Conservation (phyloP, 2,113 vertebrate genomes). For the Phylloscopus trochiloides region DNA sequence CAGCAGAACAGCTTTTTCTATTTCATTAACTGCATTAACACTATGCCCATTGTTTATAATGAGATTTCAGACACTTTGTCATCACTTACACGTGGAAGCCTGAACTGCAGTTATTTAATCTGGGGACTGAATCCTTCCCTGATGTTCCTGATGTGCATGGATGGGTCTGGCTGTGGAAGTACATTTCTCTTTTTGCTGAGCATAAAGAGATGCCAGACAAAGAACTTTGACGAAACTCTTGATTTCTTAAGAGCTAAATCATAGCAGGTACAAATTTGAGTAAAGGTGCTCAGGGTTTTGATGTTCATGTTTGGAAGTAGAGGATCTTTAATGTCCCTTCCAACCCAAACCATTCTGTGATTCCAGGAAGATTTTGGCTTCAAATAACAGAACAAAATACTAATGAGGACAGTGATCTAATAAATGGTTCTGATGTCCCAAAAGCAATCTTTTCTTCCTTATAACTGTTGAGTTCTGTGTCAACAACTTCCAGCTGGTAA, state of each 20-base stretch:
- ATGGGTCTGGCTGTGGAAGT: not conserved
- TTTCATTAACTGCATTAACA: not conserved
- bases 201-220: not conserved
- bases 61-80: not conserved
- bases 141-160: fast-evolving
- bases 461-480: not conserved
- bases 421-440: not conserved
- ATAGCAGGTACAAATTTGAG: not conserved
- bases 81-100: not conserved
- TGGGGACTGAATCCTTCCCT: not conserved
- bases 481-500: not conserved
- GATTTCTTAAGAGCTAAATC: not conserved
- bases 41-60: not conserved
- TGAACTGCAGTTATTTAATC: not conserved
- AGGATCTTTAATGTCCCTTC: not conserved
- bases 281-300: not conserved
- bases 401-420: not conserved
- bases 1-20: not conserved
- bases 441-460: not conserved
- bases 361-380: not conserved
- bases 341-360: not conserved
- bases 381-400: not conserved
- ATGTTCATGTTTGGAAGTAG: not conserved
- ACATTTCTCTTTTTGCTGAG: not conserved
- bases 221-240: not conserved